Evolutionary conservation across 2,113 vertebrate species (phyloP), one percentile per base, ranked within the genome.

Genomic region (Aleadryas rufinucha): DNA sequence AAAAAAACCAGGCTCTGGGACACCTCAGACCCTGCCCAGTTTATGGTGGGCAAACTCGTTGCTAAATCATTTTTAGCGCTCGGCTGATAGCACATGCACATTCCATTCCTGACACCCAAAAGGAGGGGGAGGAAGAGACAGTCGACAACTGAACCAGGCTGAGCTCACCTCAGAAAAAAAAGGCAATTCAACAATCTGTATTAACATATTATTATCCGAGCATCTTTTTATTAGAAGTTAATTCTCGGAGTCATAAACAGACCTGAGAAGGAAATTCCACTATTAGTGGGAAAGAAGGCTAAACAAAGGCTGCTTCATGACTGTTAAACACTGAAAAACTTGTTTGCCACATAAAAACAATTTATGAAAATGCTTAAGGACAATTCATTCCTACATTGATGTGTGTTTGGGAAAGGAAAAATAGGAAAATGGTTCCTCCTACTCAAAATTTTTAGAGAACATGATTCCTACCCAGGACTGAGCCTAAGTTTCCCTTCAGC

Each of bases 231-330:
- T 91, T 94, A 87, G 45, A 87, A 97, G 93, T 49, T 95, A 84
- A 95, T 94, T 97, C 93, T 82, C 47, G n/a, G 69, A 97, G 83
- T 86, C 89, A 68, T 74, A 95, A 95, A 95, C 91, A 91, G 50
- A 56, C 75, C 89, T 69, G 35, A 89, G 83, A 89, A 96, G 96
- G 93, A 97, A 91, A 84, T 84, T 56, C 27, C 80, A 72, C 42
- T 96, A 64, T 68, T 71, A 77, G 77, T 89, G 96, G 93, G 93
- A 94, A 87, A 79, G 69, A 60, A 95, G 47, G 54, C 74, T 72
- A 92, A 95, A 92, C 84, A 96, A 96, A 96, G 72, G 80, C 84
- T 66, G 65, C 65, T 76, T 87, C 84, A 94, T 64, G 57, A 77
- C 52, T 70, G 56, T 56, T 60, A 19, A 86, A 84, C 71, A 95